Evolutionary conservation across 2,113 vertebrate species (phyloP), one percentile per base, ranked within the genome.

Genomic region (Phaethon lepturus): DNA sequence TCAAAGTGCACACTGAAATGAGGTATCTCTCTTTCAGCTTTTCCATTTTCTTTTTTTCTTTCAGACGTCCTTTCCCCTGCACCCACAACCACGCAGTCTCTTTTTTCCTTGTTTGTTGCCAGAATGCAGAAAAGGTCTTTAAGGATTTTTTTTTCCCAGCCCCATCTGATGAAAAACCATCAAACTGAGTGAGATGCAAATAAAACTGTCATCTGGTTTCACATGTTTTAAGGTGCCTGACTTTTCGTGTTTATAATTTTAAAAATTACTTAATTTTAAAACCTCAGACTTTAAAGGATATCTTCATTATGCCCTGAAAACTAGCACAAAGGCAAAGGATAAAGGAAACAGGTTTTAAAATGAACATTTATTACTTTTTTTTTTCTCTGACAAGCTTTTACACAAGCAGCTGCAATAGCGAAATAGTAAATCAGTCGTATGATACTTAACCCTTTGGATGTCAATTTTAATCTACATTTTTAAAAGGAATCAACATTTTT

Each of bases 101-200:
- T 52, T 80, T 83, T 87, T 59, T 2, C 13, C 15, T 68, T 71
- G 23, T 74, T 89, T 75, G 20, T 62, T 96, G 64, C 84, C 94
- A 96, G 49, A 80, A 86, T 38, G 19, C 35, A 93, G 59, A 83
- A 92, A 59, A 94, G 7, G 2, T 68, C 71, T 92, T 92, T 26
- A 45, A 80, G 56, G 50, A 25, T 26, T 90, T 94, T 91, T 72
- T 90, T 96, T 82, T 52, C 93, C 78, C 92, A 96, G 62, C 17
- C 53, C 11, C 12, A n/a, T 52, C 53, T 93, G 71, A 88, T 35
- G n/a, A 78, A 91, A 88, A 95, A 79, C 11, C 77, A 93, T 88
- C 62, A 95, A 93, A 94, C 49, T 49, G 28, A 86, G 78, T 50
- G 44, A 78, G 62, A 95, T 95, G 95, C 84, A 95, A 96, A 97